phyloP scores from a whole-genome alignment of 2,113 vertebrate genomes.

The Pelobates fuscus region DNA sequence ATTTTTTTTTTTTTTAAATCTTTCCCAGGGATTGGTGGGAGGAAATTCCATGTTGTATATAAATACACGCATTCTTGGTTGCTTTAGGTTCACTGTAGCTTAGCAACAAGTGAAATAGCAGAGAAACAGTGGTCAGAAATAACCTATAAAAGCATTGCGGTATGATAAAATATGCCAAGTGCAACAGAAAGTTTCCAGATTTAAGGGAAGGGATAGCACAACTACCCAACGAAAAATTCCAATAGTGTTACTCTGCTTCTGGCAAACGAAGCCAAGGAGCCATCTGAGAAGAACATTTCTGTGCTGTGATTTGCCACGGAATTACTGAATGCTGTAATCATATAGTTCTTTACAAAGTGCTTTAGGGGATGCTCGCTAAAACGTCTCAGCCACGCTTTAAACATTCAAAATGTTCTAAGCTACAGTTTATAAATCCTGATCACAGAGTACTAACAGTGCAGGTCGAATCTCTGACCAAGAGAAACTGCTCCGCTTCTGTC shows the following conservation, averaged over 20 bases:
- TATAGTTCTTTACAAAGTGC: too few relatives aligned
- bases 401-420: too few relatives aligned
- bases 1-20: background rate
- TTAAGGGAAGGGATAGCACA: background rate
- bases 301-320: background rate
- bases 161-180: slow-evolving; percentile 49
- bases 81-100: slow-evolving; percentile 55
- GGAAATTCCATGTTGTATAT: slow-evolving; percentile 38
- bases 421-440: too few relatives aligned
- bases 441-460: too few relatives aligned
- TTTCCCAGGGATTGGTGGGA: slow-evolving; percentile 12
- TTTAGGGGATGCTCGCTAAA: too few relatives aligned
- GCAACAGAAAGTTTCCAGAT: slow-evolving; percentile 43
- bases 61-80: slow-evolving; percentile 66
- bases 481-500: too few relatives aligned
- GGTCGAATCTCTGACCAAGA: too few relatives aligned
- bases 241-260: background rate
- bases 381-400: too few relatives aligned
- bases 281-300: background rate
- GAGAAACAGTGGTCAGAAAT: slow-evolving; percentile 63
- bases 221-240: slow-evolving; percentile 25
- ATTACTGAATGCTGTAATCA: too few relatives aligned
- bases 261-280: background rate
- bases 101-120: slow-evolving; percentile 65
- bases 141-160: slow-evolving; percentile 44